Percentiles rank a stretch among this genome's conserved stretches.
These are phyloP conservation scores for Rhingia rostrata DNA, from an alignment of 2,888 invertebrate genomes.

Conservation along the genomic window DNA sequence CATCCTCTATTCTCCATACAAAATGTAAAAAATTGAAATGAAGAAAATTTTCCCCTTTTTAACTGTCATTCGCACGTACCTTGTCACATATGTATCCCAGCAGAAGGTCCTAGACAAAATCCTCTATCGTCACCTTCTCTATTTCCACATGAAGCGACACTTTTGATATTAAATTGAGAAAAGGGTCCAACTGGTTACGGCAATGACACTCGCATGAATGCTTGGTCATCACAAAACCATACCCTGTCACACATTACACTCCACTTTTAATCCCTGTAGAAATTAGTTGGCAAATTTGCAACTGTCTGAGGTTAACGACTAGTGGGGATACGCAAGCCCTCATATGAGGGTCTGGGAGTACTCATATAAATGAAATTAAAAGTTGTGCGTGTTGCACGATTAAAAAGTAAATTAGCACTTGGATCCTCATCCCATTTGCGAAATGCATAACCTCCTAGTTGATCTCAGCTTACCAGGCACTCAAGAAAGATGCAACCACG, in stretches of 20 bases:
- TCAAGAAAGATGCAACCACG: no score
- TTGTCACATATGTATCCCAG: constrained; percentile 6
- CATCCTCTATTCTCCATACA: not conserved
- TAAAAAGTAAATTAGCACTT: not conserved
- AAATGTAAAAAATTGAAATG: not conserved
- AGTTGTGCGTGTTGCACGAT: not conserved
- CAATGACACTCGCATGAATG: constrained; percentile 24
- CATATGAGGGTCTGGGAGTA: not conserved
- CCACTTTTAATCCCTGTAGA: constrained; percentile 5
- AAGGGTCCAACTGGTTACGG: constrained; percentile 33
- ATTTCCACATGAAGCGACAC: not conserved
- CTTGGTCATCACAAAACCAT: constrained; percentile 12
- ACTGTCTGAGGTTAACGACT: constrained; percentile 6
- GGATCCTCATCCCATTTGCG: no score
- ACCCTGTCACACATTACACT: not conserved
- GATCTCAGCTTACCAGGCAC: no score
- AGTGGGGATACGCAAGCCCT: not conserved
- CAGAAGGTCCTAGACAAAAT: no score
- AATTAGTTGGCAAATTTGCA: constrained; percentile 19
- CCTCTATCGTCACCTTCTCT: no score
- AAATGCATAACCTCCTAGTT: no score
- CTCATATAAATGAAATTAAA: not conserved
- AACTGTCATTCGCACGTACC: no score
- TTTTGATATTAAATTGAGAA: constrained; percentile 31
- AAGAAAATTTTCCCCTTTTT: not conserved